These are phyloP conservation scores for Aramus guarauna DNA, from an alignment of 2,113 vertebrate species.

Conservation along the genomic window DNA sequence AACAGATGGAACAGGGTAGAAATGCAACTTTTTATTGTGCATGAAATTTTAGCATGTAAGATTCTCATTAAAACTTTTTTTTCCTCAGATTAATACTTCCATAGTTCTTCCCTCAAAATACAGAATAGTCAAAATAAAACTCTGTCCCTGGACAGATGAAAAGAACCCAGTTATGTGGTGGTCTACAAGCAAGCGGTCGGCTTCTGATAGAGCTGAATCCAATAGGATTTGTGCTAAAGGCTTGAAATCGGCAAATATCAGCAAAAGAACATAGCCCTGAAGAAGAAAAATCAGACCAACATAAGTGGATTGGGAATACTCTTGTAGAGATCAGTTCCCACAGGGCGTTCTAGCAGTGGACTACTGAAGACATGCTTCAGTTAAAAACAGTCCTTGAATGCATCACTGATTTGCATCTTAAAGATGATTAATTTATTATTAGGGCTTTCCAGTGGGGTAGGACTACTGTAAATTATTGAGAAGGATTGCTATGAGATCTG, in stretches of 20 bases:
- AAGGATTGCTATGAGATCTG: background rate
- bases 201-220: background rate
- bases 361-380: background rate
- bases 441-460: background rate
- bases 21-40: background rate
- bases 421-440: constrained; percentile 11
- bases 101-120: background rate
- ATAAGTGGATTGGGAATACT: background rate
- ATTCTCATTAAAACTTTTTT: background rate
- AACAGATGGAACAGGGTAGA: background rate
- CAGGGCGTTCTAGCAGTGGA: background rate
- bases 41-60: background rate
- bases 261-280: background rate
- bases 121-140: background rate
- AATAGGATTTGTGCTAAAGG: background rate
- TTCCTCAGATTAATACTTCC: background rate
- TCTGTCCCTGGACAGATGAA: background rate
- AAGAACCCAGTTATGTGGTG: background rate
- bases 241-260: background rate
- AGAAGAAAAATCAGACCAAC: background rate
- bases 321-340: background rate
- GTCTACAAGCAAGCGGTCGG: background rate
- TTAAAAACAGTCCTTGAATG: background rate
- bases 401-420: background rate
- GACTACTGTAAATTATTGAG: background rate